Evolutionary conservation across 2,113 vertebrate species (phyloP).

Genomic region (Dissostichus mawsoni): DNA sequence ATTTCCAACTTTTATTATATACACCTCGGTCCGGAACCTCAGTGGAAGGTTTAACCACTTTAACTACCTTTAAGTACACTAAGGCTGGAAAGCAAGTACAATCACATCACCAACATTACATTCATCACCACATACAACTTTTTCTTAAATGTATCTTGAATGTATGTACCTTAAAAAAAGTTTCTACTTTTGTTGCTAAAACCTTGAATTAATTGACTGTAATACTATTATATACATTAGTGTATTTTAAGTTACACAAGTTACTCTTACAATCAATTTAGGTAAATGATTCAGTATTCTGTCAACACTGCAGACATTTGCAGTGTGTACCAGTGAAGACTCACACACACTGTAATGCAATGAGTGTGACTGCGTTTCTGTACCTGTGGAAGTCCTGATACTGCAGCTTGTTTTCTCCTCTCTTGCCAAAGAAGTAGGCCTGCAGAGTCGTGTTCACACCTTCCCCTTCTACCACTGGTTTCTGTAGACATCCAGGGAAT

Average conservation of each 20-base stretch:
- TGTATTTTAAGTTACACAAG: no score
- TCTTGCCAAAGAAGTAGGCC: conserved; percentile 92
- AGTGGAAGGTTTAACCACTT: not conserved
- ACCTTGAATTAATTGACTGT: no score
- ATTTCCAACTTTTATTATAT: no score
- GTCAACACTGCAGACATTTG: no score
- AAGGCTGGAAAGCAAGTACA: not conserved
- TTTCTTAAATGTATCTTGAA: not conserved
- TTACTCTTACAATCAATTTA: no score
- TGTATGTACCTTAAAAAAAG: no score
- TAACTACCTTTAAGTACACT: not conserved
- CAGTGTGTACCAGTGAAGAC: no score
- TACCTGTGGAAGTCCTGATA: conserved; percentile 93
- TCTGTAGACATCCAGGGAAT: conserved; percentile 48
- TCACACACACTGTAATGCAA: not conserved
- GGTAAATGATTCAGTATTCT: no score
- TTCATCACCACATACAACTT: not conserved
- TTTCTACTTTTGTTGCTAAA: no score
- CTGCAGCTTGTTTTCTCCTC: conserved; percentile 90
- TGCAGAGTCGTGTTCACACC: conserved; percentile 90
- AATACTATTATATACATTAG: no score
- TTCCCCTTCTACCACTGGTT: conserved; percentile 46
- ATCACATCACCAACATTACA: not conserved
- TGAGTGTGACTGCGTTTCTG: not conserved
- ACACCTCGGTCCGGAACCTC: no score